Percentiles rank a stretch among this genome's conserved stretches.
phyloP scores from a whole-genome alignment of 2,888 invertebrate species.

The Eucriotettix oculatus region DNA sequence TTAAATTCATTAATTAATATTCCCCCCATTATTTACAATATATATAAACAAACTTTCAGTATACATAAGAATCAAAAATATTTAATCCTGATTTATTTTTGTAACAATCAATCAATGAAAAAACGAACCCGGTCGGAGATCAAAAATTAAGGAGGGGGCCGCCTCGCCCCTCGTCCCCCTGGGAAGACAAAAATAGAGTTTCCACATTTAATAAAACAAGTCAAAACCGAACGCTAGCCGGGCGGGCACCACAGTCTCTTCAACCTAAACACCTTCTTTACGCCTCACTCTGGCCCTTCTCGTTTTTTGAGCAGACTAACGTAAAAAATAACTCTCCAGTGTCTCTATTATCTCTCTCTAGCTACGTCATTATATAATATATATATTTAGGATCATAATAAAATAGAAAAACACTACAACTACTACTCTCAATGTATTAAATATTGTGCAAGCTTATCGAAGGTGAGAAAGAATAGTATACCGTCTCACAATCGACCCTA shows the following conservation, averaged over 20 bases:
- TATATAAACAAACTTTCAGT: neutral
- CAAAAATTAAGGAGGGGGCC: conserved; percentile 5
- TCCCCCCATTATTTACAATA: no score
- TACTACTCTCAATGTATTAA: conserved; percentile 14
- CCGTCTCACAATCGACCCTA: conserved; percentile 13
- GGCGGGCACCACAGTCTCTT: conserved; percentile 12
- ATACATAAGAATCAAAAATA: neutral
- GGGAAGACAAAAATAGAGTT: conserved; percentile 13
- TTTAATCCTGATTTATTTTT: no score
- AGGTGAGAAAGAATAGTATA: conserved; percentile 15
- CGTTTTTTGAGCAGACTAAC: conserved; percentile 19
- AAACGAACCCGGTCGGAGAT: no score
- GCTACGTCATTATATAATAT: conserved; percentile 18
- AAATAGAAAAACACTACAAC: conserved; percentile 19
- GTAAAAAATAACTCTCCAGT: conserved; percentile 18
- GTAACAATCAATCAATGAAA: no score
- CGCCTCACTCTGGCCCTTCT: conserved; percentile 8
- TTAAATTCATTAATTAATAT: no score
- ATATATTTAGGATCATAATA: conserved; percentile 20
- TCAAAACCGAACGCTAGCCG: conserved; percentile 10
- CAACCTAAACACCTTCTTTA: conserved; percentile 5
- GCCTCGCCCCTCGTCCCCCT: conserved; percentile 5
- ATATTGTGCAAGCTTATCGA: conserved; percentile 16
- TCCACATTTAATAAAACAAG: conserved; percentile 2
- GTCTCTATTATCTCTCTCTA: conserved; percentile 16